Percentiles rank a stretch among this genome's conserved stretches.
Conservation (phyloP, 2,113 vertebrate genomes). For the Mixornis gularis region DNA sequence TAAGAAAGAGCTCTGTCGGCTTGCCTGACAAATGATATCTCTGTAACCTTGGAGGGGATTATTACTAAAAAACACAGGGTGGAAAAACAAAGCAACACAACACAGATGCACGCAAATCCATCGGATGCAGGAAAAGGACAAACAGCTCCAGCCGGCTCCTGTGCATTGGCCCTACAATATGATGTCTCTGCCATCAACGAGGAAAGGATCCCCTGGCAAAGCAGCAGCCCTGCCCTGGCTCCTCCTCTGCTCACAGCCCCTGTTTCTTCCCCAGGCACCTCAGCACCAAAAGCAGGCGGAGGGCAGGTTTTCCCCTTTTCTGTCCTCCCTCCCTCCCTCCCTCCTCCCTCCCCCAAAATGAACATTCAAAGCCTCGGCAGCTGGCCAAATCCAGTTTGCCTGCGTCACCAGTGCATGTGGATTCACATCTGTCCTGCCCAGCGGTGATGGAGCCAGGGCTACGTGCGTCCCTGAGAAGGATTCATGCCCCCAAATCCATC, state of each 20-base stretch:
- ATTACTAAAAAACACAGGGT: constrained; percentile 42
- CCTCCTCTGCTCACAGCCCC: neutral
- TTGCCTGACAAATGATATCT: constrained; percentile 61
- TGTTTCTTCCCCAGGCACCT: neutral
- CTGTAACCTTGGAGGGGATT: constrained; percentile 64
- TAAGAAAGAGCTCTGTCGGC: constrained; percentile 51
- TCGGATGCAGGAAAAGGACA: neutral
- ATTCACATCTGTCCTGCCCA: constrained; percentile 55
- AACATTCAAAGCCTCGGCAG: constrained; percentile 45
- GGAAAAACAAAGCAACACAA: neutral
- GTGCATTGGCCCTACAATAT: rapidly evolving
- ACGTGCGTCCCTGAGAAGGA: neutral
- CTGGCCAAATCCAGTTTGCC: constrained; percentile 50
- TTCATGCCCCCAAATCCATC: constrained; percentile 18
- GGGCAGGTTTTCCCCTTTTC: neutral
- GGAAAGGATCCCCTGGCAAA: neutral
- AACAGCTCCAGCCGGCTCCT: neutral
- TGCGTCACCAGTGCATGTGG: constrained; percentile 34
- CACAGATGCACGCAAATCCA: neutral
- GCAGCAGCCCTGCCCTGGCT: neutral
- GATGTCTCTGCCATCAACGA: rapidly evolving
- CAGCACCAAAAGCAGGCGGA: neutral
- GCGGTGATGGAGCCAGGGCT: constrained; percentile 6
- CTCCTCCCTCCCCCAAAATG: neutral
- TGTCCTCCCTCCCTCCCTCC: neutral